Evolutionary conservation across 1,140 invertebrate genomes (phyloP), one percentile per base, ranked within the genome.

Genomic region (Caerostris extrusa): DNA sequence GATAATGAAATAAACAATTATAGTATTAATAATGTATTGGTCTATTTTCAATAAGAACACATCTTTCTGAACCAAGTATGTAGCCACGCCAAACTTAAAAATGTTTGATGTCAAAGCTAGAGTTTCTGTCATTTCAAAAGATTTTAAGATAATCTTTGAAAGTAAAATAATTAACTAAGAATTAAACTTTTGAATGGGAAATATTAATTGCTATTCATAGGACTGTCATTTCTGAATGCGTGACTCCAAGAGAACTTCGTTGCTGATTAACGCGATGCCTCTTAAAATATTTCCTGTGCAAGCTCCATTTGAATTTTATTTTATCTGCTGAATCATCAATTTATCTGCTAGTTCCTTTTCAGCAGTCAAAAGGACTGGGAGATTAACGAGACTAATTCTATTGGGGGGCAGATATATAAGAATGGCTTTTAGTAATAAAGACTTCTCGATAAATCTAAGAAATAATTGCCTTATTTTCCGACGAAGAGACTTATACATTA

Each of bases 301-400:
- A 14, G 10, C 71, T 77, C 53, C 8, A 77, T 77, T 53, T 77
- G 34, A 77, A 50, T 77, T 53, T 77, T 53, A 50, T 77, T 71
- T 34, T 71, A 5, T 50, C 34, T 50, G 8, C 14, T 53, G 71
- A 77, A 53, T 77, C 71, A 77, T 77, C 71, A 77, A 53, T 77
- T 14, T 50, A 5, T 77, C 50, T 50, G 3, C 3, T 5, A 53
- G 34, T 34, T 77, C 34, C 34, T 50, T 77, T 64, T 77, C 71
- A 53, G 71, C 71, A 53, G 10, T 77, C 71, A 77, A 77, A 53
- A 53, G 3, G 50, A 12, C 8, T 7, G 12, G 53, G 14, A 77
- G 71, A 77, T 53, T 53, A 77, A 77, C 50, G 71, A 77, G 71
- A 14, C 71, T 50, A 77, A 77, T 77, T 77, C 34, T 50, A 34